These are phyloP conservation scores for Trichomycterus rosablanca DNA, from an alignment of 2,113 vertebrate species.

Conservation along the genomic window DNA sequence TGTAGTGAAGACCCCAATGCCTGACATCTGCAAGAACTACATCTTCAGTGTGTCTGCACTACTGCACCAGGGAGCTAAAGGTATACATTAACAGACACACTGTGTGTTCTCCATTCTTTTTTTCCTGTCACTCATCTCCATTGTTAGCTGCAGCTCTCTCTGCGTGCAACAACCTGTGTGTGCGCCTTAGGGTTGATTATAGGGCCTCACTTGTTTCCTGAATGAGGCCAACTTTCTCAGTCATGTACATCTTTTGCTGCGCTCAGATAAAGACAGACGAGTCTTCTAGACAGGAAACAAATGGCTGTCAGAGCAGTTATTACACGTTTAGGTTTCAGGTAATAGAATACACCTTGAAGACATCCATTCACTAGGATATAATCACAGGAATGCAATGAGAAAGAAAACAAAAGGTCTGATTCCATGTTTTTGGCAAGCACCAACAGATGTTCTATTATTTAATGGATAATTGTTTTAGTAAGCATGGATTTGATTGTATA, in stretches of 20 bases:
- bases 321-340: not conserved
- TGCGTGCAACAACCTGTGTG: slow-evolving; percentile 38
- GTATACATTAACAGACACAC: slow-evolving; percentile 59
- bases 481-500: too few relatives aligned
- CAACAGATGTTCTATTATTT: not conserved
- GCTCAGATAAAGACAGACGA: slow-evolving; percentile 30
- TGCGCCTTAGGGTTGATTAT: slow-evolving; percentile 32
- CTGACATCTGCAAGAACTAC: slow-evolving; percentile 88
- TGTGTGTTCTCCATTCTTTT: not conserved
- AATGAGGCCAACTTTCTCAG: slow-evolving; percentile 24
- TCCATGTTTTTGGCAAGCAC: not conserved
- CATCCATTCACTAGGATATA: not conserved
- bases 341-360: too few relatives aligned
- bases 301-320: slow-evolving; percentile 10
- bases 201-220: slow-evolving; percentile 33
- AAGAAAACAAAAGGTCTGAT: too few relatives aligned
- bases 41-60: slow-evolving; percentile 93
- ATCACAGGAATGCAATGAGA: not conserved
- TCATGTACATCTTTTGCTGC: slow-evolving; percentile 10
- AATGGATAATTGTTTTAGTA: too few relatives aligned
- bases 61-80: slow-evolving; percentile 80
- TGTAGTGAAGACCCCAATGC: slow-evolving; percentile 85
- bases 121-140: slow-evolving; percentile 16
- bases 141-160: slow-evolving; percentile 1
- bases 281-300: slow-evolving; percentile 20